A percentile compares a stretch with the other conserved stretches of the same genome.
Evolutionary conservation across 2,888 invertebrate species (phyloP).

Genomic region (Drosophila rubida): DNA sequence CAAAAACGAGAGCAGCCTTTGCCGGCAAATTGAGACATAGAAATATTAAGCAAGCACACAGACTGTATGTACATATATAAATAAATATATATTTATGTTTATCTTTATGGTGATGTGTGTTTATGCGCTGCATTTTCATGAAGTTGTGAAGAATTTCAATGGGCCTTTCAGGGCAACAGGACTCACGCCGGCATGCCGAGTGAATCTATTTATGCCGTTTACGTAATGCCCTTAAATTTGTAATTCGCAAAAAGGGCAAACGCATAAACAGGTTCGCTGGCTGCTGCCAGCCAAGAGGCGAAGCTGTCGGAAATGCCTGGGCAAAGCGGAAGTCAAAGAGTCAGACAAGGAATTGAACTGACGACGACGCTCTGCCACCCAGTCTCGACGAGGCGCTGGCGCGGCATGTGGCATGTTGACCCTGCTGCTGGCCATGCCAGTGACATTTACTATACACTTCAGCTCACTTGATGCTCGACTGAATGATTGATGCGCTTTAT

Average conservation of each 20-base stretch:
- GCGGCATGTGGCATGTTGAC: conserved; percentile 18
- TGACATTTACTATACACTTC: conserved; percentile 80
- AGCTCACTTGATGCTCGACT: conserved; percentile 72
- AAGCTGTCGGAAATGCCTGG: conserved; percentile 61
- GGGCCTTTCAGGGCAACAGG: neutral
- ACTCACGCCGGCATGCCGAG: neutral
- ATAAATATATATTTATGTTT: conserved; percentile 3
- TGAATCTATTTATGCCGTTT: conserved; percentile 24
- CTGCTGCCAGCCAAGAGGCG: conserved; percentile 16
- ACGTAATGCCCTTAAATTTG: conserved; percentile 48
- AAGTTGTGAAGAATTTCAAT: conserved; percentile 19
- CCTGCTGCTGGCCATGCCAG: conserved; percentile 35
- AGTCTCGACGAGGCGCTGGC: too few relatives aligned
- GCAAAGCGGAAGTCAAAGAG: conserved; percentile 63
- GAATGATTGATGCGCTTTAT: conserved; percentile 80
- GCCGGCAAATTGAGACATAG: conserved; percentile 57
- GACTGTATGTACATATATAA: neutral
- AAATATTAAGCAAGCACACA: conserved; percentile 47
- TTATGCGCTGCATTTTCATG: conserved; percentile 14
- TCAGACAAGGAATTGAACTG: conserved; percentile 25
- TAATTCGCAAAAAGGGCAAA: conserved; percentile 38
- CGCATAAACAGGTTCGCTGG: conserved; percentile 27
- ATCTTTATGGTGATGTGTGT: neutral
- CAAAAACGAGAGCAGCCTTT: neutral
- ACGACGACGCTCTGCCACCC: neutral